Evolutionary conservation across 2,113 vertebrate species (phyloP).

Genomic region (Turdus rufiventris): DNA sequence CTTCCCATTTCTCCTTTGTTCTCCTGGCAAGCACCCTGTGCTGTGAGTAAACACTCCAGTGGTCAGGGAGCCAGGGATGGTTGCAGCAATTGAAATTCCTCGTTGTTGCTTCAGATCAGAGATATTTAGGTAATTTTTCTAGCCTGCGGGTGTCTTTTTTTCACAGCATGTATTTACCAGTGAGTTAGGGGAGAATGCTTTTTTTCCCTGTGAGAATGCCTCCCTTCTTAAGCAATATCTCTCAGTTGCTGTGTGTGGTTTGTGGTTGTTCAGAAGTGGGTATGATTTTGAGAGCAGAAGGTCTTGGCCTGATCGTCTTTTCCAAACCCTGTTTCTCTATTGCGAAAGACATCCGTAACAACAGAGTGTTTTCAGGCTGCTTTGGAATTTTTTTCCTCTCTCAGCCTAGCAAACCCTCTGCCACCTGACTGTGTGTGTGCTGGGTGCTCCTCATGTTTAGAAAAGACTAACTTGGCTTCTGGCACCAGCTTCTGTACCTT

Average conservation of each 20-base stretch:
- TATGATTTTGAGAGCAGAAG: background rate
- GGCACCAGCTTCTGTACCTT: background rate
- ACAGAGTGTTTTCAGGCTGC: background rate
- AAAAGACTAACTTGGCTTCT: background rate
- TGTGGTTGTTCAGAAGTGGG: slow-evolving; percentile 14
- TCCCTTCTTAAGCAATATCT: background rate
- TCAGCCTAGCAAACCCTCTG: background rate
- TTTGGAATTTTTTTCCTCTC: background rate
- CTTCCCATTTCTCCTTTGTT: fast-evolving
- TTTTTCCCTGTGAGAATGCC: background rate
- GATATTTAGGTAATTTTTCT: background rate
- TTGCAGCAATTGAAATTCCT: background rate
- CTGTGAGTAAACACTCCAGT: background rate
- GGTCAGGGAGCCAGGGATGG: background rate
- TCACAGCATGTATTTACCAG: background rate
- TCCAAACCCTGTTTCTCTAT: background rate
- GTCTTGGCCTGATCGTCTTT: background rate
- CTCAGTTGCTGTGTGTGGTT: background rate
- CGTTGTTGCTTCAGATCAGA: background rate
- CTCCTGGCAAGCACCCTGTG: background rate
- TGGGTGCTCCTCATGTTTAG: background rate
- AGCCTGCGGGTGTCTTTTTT: background rate
- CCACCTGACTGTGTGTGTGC: background rate
- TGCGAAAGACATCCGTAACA: background rate
- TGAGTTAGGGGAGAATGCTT: background rate